Percentiles rank a stretch among this genome's conserved stretches.
Evolutionary conservation across 2,888 invertebrate genomes (phyloP).

Genomic region (Agrilus mali): DNA sequence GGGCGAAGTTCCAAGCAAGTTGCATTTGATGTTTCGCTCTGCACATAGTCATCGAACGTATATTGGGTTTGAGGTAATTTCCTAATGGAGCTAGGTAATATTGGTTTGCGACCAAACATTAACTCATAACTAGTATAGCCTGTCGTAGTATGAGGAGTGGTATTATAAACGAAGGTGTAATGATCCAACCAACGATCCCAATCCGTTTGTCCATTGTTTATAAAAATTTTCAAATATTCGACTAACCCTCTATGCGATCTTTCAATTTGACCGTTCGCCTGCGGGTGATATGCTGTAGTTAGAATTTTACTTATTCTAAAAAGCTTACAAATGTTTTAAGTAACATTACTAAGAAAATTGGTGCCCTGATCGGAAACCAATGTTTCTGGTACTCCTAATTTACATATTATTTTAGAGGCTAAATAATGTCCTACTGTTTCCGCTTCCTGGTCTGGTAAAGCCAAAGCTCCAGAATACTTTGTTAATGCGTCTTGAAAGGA

Average conservation of each 20-base stretch:
- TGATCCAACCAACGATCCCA: slow-evolving; percentile 22
- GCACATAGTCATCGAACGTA: not conserved
- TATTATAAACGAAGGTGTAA: slow-evolving; percentile 18
- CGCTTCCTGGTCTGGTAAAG: slow-evolving; percentile 19
- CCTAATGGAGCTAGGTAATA: slow-evolving; percentile 13
- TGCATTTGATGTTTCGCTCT: not conserved
- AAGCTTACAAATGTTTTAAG: slow-evolving; percentile 17
- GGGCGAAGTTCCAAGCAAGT: not conserved
- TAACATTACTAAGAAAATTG: slow-evolving; percentile 12
- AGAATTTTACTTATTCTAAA: slow-evolving; percentile 19
- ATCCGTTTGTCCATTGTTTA: slow-evolving; percentile 16
- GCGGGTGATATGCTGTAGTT: slow-evolving; percentile 19
- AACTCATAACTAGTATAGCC: slow-evolving; percentile 17
- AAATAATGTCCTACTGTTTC: slow-evolving; percentile 17
- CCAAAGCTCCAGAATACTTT: slow-evolving; percentile 18
- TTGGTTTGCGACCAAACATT: slow-evolving; percentile 12
- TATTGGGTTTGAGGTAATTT: slow-evolving; percentile 14
- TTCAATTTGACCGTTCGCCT: slow-evolving; percentile 20
- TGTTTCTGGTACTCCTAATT: slow-evolving; percentile 8
- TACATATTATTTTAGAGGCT: too few relatives aligned
- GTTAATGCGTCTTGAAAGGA: slow-evolving; percentile 20
- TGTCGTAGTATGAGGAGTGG: slow-evolving; percentile 17
- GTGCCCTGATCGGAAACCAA: slow-evolving; percentile 10
- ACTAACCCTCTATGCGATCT: slow-evolving; percentile 19
- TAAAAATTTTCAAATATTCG: slow-evolving; percentile 18